These are phyloP conservation scores for Crenichthys baileyi DNA, from an alignment of 2,797 vertebrate genomes.

Conservation along the genomic window DNA sequence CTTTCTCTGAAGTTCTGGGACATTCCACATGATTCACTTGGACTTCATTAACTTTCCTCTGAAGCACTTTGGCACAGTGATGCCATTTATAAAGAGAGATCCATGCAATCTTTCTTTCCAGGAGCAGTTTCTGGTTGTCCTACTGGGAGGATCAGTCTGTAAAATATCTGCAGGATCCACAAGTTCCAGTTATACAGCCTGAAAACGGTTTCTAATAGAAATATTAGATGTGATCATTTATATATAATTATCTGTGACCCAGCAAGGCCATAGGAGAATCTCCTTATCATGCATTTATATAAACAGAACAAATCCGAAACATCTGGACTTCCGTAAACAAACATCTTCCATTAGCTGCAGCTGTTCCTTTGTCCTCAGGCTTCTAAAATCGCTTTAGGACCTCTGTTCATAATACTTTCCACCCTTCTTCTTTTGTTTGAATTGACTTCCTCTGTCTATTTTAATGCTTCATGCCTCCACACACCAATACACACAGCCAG, in stretches of 20 bases:
- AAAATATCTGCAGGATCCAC: no score
- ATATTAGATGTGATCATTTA: background rate
- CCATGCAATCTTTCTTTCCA: no score
- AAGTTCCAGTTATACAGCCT: background rate
- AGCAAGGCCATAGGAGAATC: background rate
- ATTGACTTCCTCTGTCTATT: constrained; percentile 44
- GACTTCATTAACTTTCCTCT: no score
- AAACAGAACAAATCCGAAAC: constrained; percentile 45
- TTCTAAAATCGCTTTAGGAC: background rate
- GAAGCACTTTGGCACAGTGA: no score
- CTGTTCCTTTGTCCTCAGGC: constrained; percentile 41
- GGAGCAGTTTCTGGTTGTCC: no score
- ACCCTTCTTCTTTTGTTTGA: constrained; percentile 17
- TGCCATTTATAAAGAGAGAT: no score
- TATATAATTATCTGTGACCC: background rate
- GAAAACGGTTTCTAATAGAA: background rate
- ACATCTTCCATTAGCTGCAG: constrained; percentile 33
- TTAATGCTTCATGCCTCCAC: constrained; percentile 21
- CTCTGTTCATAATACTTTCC: constrained; percentile 1
- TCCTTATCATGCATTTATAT: background rate
- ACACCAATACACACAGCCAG: constrained; percentile 22
- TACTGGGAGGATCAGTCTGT: no score
- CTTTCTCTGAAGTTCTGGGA: no score
- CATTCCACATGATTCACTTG: no score
- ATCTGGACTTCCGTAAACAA: constrained; percentile 50